These are phyloP conservation scores for Gorsachius goisagi DNA, from an alignment of 2,113 vertebrate genomes.

Conservation along the genomic window DNA sequence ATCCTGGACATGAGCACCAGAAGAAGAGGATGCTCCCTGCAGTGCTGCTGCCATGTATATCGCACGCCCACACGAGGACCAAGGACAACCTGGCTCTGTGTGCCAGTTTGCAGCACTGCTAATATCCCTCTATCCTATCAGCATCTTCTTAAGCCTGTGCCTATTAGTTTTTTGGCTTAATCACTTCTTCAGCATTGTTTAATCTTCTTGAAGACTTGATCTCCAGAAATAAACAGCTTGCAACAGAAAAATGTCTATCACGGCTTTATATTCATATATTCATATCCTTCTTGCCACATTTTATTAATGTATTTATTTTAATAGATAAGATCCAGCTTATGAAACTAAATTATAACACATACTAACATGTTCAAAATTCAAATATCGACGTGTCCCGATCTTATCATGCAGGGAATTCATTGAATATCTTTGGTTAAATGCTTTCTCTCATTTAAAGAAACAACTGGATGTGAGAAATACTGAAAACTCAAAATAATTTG, in stretches of 20 bases:
- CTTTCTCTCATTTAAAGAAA: constrained; percentile 22
- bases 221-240: constrained; percentile 29
- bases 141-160: neutral
- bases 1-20: neutral
- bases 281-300: constrained; percentile 7
- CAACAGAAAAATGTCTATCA: neutral
- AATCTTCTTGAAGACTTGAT: constrained; percentile 35
- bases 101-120: neutral
- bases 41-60: neutral
- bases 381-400: neutral
- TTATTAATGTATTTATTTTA: constrained; percentile 47
- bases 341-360: constrained; percentile 14
- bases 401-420: neutral
- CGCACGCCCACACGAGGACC: neutral
- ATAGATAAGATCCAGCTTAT: constrained; percentile 47
- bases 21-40: neutral
- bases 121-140: neutral
- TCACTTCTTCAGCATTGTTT: constrained; percentile 42
- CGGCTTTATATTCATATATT: constrained; percentile 48
- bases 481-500: constrained; percentile 12
- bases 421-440: neutral
- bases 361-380: constrained; percentile 1
- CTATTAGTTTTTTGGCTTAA: constrained; percentile 51
- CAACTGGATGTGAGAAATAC: neutral
- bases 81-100: neutral